phyloP scores from a whole-genome alignment of 35 echinoderm and acorn worm genomes.

The Heliocidaris erythrogramma region DNA sequence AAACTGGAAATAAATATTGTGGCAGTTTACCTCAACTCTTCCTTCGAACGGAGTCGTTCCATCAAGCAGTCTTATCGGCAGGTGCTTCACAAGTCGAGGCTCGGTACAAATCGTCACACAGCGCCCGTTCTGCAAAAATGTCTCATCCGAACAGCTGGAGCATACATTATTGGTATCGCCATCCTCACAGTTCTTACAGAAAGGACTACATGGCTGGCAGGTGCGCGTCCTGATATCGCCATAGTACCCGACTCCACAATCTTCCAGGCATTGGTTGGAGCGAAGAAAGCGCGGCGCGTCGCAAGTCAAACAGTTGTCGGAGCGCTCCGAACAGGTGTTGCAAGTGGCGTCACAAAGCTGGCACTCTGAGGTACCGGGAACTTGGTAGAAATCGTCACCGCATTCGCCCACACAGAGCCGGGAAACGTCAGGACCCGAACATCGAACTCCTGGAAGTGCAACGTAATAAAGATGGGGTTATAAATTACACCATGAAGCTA shows the following conservation, averaged over 20 bases:
- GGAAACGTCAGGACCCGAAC: slow-evolving; percentile 85
- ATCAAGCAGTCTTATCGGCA: slow-evolving; percentile 73
- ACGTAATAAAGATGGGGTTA: neutral
- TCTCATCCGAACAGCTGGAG: slow-evolving; percentile 75
- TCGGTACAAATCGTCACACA: slow-evolving; percentile 63
- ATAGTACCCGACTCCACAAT: slow-evolving; percentile 71
- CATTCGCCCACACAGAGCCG: slow-evolving; percentile 82
- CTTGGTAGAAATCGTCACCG: slow-evolving; percentile 82
- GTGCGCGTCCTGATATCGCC: slow-evolving; percentile 62
- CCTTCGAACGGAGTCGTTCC: slow-evolving; percentile 82
- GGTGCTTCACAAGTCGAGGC: slow-evolving; percentile 66
- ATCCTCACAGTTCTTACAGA: slow-evolving; percentile 81
- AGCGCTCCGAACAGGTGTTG: slow-evolving; percentile 59
- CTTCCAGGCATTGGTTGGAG: slow-evolving; percentile 56
- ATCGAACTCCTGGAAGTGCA: slow-evolving; percentile 78
- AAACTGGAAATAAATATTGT: neutral
- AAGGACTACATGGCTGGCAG: slow-evolving; percentile 67
- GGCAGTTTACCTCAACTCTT: slow-evolving; percentile 83
- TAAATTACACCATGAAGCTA: no score
- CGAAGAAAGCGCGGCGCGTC: slow-evolving; percentile 75
- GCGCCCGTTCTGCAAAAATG: slow-evolving; percentile 40
- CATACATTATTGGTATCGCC: slow-evolving; percentile 58
- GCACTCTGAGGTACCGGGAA: slow-evolving; percentile 57
- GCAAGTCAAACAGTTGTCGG: slow-evolving; percentile 67
- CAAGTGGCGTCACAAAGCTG: slow-evolving; percentile 70